phyloP scores from a whole-genome alignment of 2,888 invertebrate species.

The Drosophila subsilvestris region DNA sequence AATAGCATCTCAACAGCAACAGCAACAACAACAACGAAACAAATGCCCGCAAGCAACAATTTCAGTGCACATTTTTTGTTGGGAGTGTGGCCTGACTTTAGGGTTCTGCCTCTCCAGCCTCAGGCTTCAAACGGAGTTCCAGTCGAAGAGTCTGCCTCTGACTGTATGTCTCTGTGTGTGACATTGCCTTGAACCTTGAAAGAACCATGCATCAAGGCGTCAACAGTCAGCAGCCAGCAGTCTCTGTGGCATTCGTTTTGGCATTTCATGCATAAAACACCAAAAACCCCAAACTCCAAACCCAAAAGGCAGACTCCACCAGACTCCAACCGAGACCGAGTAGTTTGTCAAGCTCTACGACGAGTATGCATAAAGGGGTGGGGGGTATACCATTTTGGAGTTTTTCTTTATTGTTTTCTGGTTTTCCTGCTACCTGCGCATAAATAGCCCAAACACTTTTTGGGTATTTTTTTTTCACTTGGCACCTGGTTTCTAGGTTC shows the following conservation, averaged over 20 bases:
- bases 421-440: conserved; percentile 60
- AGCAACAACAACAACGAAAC: conserved; percentile 1
- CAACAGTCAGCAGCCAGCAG: conserved; percentile 54
- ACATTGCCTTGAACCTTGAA: conserved; percentile 52
- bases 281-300: conserved; percentile 29
- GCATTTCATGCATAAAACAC: conserved; percentile 71
- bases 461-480: conserved; percentile 45
- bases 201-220: conserved; percentile 61
- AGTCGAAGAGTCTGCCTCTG: conserved; percentile 9
- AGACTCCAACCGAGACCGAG: conserved; percentile 22
- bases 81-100: conserved; percentile 65
- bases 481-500: conserved; percentile 47
- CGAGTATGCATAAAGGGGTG: too few relatives aligned
- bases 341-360: conserved; percentile 65
- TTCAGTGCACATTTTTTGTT: conserved; percentile 41
- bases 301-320: conserved; percentile 31
- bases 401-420: conserved; percentile 24
- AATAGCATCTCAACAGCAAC: conserved; percentile 62
- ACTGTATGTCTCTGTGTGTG: conserved; percentile 29
- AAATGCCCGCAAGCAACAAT: conserved; percentile 62
- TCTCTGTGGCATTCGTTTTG: conserved; percentile 65
- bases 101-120: conserved; percentile 58
- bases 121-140: conserved; percentile 15
- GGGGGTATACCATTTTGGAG: conserved; percentile 3
- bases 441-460: conserved; percentile 75